These are phyloP conservation scores for Rhinoderma darwinii DNA, from an alignment of 2,113 vertebrate species.

Conservation along the genomic window DNA sequence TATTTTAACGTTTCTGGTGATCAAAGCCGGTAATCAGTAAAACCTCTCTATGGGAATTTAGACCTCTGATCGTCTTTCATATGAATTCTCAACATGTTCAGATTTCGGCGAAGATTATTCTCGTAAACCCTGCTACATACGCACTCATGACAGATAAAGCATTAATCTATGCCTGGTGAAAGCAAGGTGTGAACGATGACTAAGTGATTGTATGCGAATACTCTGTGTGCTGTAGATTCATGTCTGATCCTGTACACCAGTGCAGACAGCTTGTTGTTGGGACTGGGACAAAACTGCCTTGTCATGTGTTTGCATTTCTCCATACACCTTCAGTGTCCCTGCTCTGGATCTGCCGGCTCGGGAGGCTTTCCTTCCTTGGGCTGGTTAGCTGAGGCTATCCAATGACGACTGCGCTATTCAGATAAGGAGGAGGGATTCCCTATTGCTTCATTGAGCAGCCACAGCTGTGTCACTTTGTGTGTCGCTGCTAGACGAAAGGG, in stretches of 20 bases:
- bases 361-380: neutral
- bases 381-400: slow-evolving; percentile 20
- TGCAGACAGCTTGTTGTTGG: slow-evolving; percentile 7
- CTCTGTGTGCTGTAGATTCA: neutral
- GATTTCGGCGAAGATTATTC: too few relatives aligned
- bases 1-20: too few relatives aligned
- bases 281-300: slow-evolving; percentile 6
- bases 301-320: slow-evolving; percentile 11
- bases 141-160: neutral
- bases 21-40: too few relatives aligned
- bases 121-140: neutral
- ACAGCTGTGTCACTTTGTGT: slow-evolving; percentile 76
- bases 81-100: too few relatives aligned
- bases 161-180: neutral
- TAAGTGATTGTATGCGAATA: neutral
- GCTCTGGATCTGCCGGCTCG: neutral
- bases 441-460: slow-evolving; percentile 65
- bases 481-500: neutral
- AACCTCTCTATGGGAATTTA: too few relatives aligned
- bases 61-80: too few relatives aligned
- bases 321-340: neutral
- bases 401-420: slow-evolving; percentile 68
- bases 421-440: slow-evolving; percentile 74
- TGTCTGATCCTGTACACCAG: neutral
- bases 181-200: neutral